Conservation (phyloP, 2,113 vertebrate species). For the Petromus typicus region DNA sequence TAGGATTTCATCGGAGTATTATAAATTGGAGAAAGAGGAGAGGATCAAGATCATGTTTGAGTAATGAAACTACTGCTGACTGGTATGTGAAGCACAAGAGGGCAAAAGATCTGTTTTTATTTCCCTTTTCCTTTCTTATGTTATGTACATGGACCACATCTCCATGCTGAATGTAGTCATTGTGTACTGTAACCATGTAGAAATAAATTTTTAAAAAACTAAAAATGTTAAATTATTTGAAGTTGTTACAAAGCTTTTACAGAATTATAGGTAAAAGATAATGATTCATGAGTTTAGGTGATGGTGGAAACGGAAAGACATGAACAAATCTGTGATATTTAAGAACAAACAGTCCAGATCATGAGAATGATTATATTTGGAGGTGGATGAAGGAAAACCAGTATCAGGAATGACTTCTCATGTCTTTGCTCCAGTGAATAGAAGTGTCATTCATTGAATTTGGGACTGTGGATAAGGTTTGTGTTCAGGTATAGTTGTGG, state of each 20-base stretch:
- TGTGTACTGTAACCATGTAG: not conserved
- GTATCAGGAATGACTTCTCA: not conserved
- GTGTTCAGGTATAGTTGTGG: not conserved
- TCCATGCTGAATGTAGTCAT: not conserved
- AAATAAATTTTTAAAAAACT: not conserved
- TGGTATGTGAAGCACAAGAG: not conserved
- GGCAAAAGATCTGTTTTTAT: not conserved
- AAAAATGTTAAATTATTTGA: not conserved
- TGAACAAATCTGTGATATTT: not conserved
- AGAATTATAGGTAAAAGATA: not conserved
- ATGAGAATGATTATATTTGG: not conserved
- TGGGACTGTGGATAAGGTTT: not conserved
- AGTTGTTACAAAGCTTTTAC: not conserved
- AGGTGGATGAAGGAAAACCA: not conserved
- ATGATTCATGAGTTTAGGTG: not conserved
- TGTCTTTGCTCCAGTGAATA: not conserved
- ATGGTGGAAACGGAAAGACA: not conserved
- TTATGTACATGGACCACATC: not conserved
- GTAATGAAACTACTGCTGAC: not conserved
- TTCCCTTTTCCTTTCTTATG: not conserved
- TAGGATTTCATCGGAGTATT: not conserved
- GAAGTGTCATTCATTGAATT: conserved; percentile 19
- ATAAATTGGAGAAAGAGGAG: not conserved
- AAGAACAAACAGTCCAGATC: not conserved
- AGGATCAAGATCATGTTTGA: not conserved